Base-by-base conservation (phyloP, 2,888 invertebrate genomes). In the Heterodera filipjevi region DNA sequence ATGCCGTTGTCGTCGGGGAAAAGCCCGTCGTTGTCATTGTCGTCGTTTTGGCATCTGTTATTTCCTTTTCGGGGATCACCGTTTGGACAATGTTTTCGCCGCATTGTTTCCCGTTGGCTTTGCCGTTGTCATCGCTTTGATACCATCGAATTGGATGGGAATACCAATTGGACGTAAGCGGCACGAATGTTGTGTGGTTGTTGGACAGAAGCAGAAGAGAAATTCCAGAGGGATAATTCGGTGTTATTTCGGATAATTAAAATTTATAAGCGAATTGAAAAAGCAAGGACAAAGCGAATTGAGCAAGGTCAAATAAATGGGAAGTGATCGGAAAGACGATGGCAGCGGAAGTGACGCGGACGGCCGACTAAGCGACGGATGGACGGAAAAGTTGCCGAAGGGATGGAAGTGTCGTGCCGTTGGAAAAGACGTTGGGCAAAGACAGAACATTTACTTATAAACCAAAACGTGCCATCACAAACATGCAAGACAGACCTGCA, bases 391-490 rank as follows among this genome's bases (percentile, higher is more conserved):
- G 8, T 59, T 59, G n/a, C 59, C 59, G 8, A 59, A 8, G 6
- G 59, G 59, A n/a, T 59, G 59, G 22, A 6, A 16, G 49, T 49
- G 49, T 16, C 49, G 49, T 49, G n/a, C n/a, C 16, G n/a, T n/a
- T n/a, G 59, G 27, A 39, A 39, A 6, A 12, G 39, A 39, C 12
- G 39, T 39, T 59, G n/a, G n/a, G 59, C 59, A 3, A 6, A 10
- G 39, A 39, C 39, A 39, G 12, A 39, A 39, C 39, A 39, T 6
- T 39, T 3, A 27, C n/a, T n/a, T n/a, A n/a, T n/a, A n/a, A n/a
- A n/a, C 87, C 87, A 71, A 84, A 87, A 75, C 85, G 81, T 3
- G 87, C 85, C 87, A 87, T 87, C 19, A 84, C 66, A 76, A 82
- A 85, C 87, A 87, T 87, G 66, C 87, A 80, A 33, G 81, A 71